Evolutionary conservation across 92 coral and sea anemone genomes (phyloP), one percentile per base, ranked within the genome.

Genomic region (Epizoanthus stellaris): DNA sequence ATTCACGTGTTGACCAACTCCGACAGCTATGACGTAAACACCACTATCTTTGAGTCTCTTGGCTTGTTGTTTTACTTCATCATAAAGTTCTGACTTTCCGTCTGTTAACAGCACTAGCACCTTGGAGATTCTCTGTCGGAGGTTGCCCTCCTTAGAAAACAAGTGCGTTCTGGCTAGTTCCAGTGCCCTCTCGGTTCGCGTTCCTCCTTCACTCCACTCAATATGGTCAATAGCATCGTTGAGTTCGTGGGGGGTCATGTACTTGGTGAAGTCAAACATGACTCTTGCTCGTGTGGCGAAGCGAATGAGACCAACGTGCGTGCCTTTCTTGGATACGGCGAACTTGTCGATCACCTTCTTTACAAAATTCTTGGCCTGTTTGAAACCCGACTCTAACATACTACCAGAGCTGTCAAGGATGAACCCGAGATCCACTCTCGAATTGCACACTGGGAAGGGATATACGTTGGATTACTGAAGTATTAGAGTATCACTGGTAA

Each of bases 391-490:
- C 19, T 54, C 62, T 16, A 76, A 64, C 74, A 93, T 91, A 52
- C 97, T 93, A 4, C 86, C 87, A 2, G 97, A 93, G 3, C 94
- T 91, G 62, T 93, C 97, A 8, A 93, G 74, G 43, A 87, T 86
- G 59, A 93, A 91, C 4, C 87, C 97, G 42, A 93, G 86, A 70
- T 93, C 97, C 6, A 94, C 89, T 34, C 97, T 88, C 60, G 89
- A 91, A 56, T 86, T 91, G 82, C 97, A 93, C 91, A 93, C 97
- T 93, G 73, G 25, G 42, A 65, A 62, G 11, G 23, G 21, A 56
- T 36, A n/a, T 21, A 17, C 21, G 12, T 8, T 30, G 0, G 3
- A 30, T 3, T 63, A 5, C 4, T 75, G 0, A 49, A 53, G 30
- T 42, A 11, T 45, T 45, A 7, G 52, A 4, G 9, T 10, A 45